Evolutionary conservation across 2,797 vertebrate species (phyloP).

Genomic region (Melanotaenia nigrans): DNA sequence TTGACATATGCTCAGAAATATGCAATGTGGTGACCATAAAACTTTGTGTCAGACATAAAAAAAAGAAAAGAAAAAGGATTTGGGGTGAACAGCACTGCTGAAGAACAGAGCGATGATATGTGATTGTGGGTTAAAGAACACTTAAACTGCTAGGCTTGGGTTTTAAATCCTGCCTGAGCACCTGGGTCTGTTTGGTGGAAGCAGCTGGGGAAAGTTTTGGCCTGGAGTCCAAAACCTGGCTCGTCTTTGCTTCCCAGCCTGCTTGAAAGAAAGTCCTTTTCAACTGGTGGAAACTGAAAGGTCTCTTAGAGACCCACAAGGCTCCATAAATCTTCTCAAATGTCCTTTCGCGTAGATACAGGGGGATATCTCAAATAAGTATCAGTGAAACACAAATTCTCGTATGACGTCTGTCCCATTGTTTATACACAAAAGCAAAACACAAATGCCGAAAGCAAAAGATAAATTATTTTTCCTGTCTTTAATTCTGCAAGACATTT

Average conservation of each 20-base stretch:
- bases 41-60: too few relatives aligned
- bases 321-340: constrained; percentile 74
- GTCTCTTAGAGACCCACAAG: constrained; percentile 42
- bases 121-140: constrained; percentile 53
- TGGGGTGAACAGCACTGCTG: too few relatives aligned
- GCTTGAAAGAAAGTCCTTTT: constrained; percentile 71
- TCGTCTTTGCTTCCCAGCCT: constrained; percentile 57
- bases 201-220: constrained; percentile 70
- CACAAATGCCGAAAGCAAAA: too few relatives aligned
- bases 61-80: too few relatives aligned
- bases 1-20: too few relatives aligned
- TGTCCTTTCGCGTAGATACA: constrained; percentile 55
- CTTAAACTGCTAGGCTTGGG: constrained; percentile 64
- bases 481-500: too few relatives aligned
- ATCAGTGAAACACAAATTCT: constrained; percentile 47
- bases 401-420: constrained; percentile 15
- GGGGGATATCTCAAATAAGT: constrained; percentile 64
- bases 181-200: constrained; percentile 74
- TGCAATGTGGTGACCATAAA: too few relatives aligned
- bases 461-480: too few relatives aligned
- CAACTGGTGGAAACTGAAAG: constrained; percentile 75
- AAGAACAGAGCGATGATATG: background rate
- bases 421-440: background rate
- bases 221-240: constrained; percentile 68
- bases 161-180: constrained; percentile 75